Evolutionary conservation across 2,113 vertebrate genomes (phyloP).

Genomic region (Misgurnus mizolepis): DNA sequence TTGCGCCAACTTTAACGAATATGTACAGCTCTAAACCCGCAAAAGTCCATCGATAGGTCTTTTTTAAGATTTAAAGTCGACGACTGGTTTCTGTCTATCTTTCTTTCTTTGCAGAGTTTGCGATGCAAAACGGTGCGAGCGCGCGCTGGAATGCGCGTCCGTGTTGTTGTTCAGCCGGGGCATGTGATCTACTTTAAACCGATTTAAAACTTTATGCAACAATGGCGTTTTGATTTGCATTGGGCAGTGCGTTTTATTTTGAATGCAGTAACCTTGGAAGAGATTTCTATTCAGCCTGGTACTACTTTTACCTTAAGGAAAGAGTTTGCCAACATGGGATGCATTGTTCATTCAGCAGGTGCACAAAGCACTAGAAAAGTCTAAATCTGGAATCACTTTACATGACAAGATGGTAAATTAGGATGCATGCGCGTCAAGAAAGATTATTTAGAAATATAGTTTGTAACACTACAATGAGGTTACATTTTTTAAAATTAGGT

Average conservation of each 20-base stretch:
- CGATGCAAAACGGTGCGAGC: slow-evolving; percentile 24
- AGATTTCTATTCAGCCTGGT: slow-evolving; percentile 36
- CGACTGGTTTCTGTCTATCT: background rate
- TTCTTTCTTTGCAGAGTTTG: background rate
- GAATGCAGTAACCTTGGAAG: background rate
- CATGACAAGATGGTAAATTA: too few species aligned
- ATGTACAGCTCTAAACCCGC: background rate
- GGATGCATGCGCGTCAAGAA: too few species aligned
- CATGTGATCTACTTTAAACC: slow-evolving; percentile 73
- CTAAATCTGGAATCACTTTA: background rate
- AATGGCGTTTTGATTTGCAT: slow-evolving; percentile 67
- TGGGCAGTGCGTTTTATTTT: slow-evolving; percentile 40
- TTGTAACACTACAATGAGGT: too few species aligned
- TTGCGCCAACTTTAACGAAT: background rate
- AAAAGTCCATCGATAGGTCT: background rate
- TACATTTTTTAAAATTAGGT: too few species aligned
- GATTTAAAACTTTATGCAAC: slow-evolving; percentile 73
- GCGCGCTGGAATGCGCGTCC: slow-evolving; percentile 47
- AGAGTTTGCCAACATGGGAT: background rate
- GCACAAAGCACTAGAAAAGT: background rate
- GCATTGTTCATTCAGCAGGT: slow-evolving; percentile 2
- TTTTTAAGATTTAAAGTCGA: background rate
- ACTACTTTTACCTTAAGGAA: background rate
- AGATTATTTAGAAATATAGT: too few species aligned
- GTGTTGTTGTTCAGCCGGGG: slow-evolving; percentile 52